These are phyloP conservation scores for Capromys pilorides DNA, from an alignment of 2,797 vertebrate species.

Conservation along the genomic window DNA sequence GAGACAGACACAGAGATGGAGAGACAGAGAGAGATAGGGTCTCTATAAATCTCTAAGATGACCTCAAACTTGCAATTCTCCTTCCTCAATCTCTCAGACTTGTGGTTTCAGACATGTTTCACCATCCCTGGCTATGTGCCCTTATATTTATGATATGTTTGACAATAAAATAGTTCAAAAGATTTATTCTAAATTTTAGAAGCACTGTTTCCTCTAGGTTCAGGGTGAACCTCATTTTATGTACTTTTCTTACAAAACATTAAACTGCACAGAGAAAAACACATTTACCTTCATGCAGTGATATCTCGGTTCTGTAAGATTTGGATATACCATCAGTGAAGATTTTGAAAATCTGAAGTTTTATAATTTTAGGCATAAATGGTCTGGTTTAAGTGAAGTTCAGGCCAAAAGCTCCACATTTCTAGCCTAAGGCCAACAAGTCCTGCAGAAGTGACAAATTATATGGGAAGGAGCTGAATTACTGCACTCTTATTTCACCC, in stretches of 20 bases:
- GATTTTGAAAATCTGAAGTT: neutral
- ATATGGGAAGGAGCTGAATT: neutral
- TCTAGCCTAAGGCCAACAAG: neutral
- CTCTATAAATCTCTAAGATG: neutral
- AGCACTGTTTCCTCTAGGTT: neutral
- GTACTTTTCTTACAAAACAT: conserved; percentile 16
- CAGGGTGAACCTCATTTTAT: neutral
- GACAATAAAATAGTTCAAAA: neutral
- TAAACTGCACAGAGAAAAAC: neutral
- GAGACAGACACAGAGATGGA: neutral
- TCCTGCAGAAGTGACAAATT: neutral
- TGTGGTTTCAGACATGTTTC: neutral
- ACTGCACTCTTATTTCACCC: neutral
- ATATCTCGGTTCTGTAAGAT: neutral
- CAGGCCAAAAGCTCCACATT: neutral
- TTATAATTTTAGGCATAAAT: neutral
- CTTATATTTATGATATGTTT: neutral
- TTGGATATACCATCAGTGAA: neutral
- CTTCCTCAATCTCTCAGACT: neutral
- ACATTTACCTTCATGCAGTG: neutral
- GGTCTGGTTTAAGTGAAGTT: neutral
- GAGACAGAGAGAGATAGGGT: neutral
- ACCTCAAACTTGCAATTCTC: neutral
- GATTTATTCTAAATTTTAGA: conserved; percentile 10
- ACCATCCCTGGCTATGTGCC: neutral